These are phyloP conservation scores for Archips crataeganus DNA, from an alignment of 2,888 invertebrate species.

Conservation along the genomic window DNA sequence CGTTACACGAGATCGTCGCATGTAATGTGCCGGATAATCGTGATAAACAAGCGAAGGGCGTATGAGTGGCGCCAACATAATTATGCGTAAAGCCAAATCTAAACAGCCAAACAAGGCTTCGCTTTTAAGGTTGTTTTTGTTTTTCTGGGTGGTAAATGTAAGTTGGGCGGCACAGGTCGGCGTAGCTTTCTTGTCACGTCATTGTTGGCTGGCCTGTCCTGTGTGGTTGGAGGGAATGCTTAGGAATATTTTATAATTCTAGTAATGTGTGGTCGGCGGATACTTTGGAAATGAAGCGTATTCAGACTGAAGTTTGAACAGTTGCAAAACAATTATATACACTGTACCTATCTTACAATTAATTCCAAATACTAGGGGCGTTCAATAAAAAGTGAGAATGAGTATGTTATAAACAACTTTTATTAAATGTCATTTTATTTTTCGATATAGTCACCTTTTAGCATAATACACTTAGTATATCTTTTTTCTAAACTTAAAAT, in stretches of 20 bases:
- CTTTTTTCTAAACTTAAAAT: no score
- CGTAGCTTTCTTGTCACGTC: conserved; percentile 39
- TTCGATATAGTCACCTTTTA: no score
- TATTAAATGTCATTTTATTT: no score
- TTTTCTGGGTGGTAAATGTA: neutral
- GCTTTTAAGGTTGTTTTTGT: conserved; percentile 17
- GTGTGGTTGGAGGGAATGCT: conserved; percentile 29
- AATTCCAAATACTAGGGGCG: no score
- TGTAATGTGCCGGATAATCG: conserved; percentile 56
- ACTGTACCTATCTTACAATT: no score
- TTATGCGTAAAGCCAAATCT: conserved; percentile 11
- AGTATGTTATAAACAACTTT: no score
- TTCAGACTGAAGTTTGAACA: neutral
- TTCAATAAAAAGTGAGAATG: no score
- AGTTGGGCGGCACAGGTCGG: conserved; percentile 9
- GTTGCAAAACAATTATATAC: neutral
- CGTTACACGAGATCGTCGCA: conserved; percentile 47
- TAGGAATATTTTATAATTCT: conserved; percentile 34
- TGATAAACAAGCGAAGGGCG: conserved; percentile 54
- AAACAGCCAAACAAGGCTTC: neutral
- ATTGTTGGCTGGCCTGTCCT: conserved; percentile 32
- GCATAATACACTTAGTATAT: no score
- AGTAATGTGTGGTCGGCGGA: conserved; percentile 16
- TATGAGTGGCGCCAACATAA: conserved; percentile 34
- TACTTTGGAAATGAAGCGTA: neutral